A percentile compares a stretch with the other conserved stretches of the same genome.
Evolutionary conservation across 2,113 vertebrate species (phyloP).

Genomic region (Chroicocephalus ridibundus): DNA sequence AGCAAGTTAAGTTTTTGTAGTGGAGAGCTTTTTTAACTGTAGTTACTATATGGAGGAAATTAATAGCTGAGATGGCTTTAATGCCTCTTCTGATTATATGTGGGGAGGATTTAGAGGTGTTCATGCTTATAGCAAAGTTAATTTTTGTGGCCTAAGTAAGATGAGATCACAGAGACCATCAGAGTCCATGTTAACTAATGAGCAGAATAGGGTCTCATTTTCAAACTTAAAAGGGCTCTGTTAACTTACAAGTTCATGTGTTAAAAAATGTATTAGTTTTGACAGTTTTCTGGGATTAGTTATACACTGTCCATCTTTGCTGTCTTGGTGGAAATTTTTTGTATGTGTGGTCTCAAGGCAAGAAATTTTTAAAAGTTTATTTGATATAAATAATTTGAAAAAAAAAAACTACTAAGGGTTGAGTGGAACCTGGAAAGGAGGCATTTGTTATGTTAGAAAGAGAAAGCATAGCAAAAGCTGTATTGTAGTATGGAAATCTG

Average conservation of each 20-base stretch:
- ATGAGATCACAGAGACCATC: neutral
- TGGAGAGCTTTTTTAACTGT: neutral
- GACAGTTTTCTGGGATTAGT: neutral
- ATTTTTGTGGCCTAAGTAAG: neutral
- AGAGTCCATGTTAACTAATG: neutral
- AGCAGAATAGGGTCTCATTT: neutral
- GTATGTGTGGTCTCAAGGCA: neutral
- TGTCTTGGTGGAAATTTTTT: neutral
- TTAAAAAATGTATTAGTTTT: neutral
- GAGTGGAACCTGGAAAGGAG: neutral
- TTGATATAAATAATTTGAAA: neutral
- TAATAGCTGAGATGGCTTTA: neutral
- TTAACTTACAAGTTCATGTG: neutral
- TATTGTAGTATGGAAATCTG: accelerated
- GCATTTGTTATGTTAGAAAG: neutral
- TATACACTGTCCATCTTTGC: neutral
- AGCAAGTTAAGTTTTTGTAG: neutral
- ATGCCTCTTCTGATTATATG: neutral
- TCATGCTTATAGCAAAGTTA: neutral
- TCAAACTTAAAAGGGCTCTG: neutral
- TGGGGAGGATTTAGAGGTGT: neutral
- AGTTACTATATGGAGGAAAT: neutral
- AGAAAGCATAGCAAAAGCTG: neutral
- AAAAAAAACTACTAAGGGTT: neutral
- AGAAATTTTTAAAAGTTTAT: neutral